Evolutionary conservation across 2,797 vertebrate species (phyloP).

Genomic region (Muscicapa striata): DNA sequence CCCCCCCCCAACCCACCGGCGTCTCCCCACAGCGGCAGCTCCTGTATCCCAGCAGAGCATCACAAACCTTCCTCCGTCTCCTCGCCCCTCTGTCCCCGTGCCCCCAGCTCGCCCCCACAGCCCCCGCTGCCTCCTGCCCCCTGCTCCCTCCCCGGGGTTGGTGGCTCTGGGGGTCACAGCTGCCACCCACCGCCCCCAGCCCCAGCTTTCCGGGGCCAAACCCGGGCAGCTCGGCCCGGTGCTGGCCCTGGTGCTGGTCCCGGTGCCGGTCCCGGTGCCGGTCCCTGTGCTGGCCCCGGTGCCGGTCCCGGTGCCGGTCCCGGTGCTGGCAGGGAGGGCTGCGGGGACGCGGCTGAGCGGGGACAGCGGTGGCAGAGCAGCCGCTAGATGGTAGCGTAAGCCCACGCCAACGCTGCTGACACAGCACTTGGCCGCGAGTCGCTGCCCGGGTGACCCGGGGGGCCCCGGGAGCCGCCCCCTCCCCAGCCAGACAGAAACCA

Average conservation of each 20-base stretch:
- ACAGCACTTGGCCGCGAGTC: not conserved
- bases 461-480: not conserved
- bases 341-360: not conserved
- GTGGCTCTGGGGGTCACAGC: not conserved
- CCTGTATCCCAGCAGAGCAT: not conserved
- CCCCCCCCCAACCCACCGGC: rapidly evolving
- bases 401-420: conserved; percentile 55
- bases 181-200: too few relatives aligned
- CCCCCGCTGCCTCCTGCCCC: not conserved
- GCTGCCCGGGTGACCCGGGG: conserved; percentile 7
- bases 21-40: not conserved
- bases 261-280: too few relatives aligned
- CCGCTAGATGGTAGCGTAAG: conserved; percentile 76
- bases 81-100: rapidly evolving
- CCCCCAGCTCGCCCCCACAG: not conserved
- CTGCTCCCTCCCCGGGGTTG: not conserved
- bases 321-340: too few relatives aligned
- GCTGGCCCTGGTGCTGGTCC: too few relatives aligned
- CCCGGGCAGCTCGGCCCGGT: too few relatives aligned
- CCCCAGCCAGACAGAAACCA: not conserved
- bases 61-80: not conserved
- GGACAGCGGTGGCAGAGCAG: conserved; percentile 27
- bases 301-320: too few relatives aligned
- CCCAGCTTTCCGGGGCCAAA: too few relatives aligned
- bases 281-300: too few relatives aligned